Evolutionary conservation across 2,113 vertebrate genomes (phyloP).

Genomic region (Sminthopsis crassicaudata): DNA sequence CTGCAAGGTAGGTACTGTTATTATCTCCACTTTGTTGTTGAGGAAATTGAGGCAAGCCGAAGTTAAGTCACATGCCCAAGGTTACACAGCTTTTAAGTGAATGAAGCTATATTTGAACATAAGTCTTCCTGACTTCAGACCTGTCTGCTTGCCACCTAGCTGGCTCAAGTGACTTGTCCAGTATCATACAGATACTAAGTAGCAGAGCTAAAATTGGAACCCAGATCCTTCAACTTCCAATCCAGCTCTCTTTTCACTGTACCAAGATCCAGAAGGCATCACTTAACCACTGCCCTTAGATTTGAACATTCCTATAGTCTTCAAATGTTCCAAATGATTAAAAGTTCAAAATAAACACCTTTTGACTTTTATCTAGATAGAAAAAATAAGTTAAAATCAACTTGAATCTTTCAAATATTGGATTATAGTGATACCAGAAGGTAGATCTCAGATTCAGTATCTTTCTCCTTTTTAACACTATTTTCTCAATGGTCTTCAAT

Average conservation of each 20-base stretch:
- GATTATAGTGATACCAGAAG: background rate
- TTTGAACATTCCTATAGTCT: background rate
- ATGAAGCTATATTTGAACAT: background rate
- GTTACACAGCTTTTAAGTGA: background rate
- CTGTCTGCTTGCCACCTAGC: background rate
- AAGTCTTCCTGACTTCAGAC: background rate
- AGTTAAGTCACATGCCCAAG: background rate
- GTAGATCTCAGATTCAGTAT: background rate
- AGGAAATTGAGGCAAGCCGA: background rate
- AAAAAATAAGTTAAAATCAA: background rate
- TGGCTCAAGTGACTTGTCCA: background rate
- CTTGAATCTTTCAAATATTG: background rate
- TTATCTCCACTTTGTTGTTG: background rate
- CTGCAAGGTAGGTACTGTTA: background rate
- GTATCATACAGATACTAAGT: background rate
- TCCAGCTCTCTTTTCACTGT: background rate
- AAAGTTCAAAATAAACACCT: background rate
- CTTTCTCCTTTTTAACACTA: background rate
- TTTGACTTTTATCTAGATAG: background rate
- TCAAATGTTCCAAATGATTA: background rate
- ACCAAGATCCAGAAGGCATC: background rate
- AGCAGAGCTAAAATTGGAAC: background rate
- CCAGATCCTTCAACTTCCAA: background rate
- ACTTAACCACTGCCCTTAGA: background rate
- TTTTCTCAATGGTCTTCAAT: background rate